Evolutionary conservation across 64 coral and sea anemone genomes (phyloP).

Genomic region (Anthopleura sola): DNA sequence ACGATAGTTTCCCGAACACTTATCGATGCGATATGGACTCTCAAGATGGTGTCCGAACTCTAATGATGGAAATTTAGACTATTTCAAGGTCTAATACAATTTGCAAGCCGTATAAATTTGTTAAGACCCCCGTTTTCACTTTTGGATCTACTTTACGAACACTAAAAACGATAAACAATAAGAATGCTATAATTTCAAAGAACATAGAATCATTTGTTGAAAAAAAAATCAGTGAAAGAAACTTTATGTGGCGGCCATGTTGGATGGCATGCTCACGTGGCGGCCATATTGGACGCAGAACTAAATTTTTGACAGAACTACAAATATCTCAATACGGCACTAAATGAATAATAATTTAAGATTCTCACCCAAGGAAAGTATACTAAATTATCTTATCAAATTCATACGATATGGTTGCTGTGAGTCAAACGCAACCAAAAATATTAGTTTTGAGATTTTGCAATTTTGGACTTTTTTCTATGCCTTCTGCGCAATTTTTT

Average conservation of each 20-base stretch:
- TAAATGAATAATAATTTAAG: too few relatives aligned
- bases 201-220: neutral
- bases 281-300: neutral
- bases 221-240: too few relatives aligned
- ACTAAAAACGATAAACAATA: too few relatives aligned
- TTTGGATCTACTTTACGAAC: too few relatives aligned
- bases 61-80: neutral
- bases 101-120: slow-evolving; percentile 7
- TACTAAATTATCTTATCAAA: too few relatives aligned
- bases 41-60: neutral
- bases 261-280: neutral
- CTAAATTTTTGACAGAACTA: too few relatives aligned
- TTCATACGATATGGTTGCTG: too few relatives aligned
- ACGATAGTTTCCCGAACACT: neutral
- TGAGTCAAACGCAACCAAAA: too few relatives aligned
- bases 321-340: too few relatives aligned
- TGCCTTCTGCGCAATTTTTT: neutral
- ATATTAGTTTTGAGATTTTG: neutral
- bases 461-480: slow-evolving; percentile 5
- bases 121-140: neutral
- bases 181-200: too few relatives aligned
- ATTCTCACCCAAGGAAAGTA: too few relatives aligned
- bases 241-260: neutral
- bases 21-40: neutral
- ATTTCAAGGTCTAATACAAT: too few relatives aligned